These are phyloP conservation scores for Ctenosaura bakeri DNA, from an alignment of 2,797 vertebrate genomes.

Conservation along the genomic window DNA sequence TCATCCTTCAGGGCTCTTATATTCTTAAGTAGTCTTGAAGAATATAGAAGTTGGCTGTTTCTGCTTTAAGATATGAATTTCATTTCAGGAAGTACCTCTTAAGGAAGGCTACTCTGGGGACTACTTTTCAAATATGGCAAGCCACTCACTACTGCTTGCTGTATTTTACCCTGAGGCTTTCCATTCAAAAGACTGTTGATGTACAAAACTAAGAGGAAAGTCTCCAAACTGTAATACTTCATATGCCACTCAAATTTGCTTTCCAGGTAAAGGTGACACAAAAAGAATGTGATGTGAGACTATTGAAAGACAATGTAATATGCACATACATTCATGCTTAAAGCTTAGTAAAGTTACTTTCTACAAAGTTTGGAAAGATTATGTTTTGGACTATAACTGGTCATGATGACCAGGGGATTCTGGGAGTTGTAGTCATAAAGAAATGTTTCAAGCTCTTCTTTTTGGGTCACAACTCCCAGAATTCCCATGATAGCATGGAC, in stretches of 20 bases:
- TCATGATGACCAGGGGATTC: no score
- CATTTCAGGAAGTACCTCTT: slow-evolving; percentile 65
- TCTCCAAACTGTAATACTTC: background rate
- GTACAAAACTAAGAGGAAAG: background rate
- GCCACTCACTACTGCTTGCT: background rate
- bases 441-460: no score
- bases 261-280: slow-evolving; percentile 19
- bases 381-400: no score
- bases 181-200: background rate
- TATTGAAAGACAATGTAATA: slow-evolving; percentile 20
- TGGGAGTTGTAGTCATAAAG: no score
- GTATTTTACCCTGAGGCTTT: background rate
- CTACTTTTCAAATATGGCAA: slow-evolving; percentile 53
- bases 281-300: slow-evolving; percentile 17
- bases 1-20: background rate
- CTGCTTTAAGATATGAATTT: background rate
- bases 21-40: background rate
- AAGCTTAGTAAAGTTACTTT: no score
- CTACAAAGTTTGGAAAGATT: no score
- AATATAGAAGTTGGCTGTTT: background rate
- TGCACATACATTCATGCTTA: background rate
- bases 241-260: background rate
- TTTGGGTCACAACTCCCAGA: no score
- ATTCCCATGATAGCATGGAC: no score
- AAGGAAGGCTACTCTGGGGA: slow-evolving; percentile 56